Conservation (phyloP, 2,888 invertebrate species). For the Pristionchus fissidentatus region DNA sequence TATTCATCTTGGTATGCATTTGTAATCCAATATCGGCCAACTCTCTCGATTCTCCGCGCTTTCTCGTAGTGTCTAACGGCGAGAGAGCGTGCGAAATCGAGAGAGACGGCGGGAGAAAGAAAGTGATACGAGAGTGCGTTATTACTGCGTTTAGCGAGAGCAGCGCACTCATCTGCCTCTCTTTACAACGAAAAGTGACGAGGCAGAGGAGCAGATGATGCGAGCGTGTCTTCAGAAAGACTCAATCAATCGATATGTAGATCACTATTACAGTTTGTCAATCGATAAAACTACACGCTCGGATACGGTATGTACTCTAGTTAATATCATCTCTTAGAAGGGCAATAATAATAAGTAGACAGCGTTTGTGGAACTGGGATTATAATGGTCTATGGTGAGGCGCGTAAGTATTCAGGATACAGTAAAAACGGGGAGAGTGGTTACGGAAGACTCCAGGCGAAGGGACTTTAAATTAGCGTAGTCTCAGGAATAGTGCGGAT, state of each 20-base stretch:
- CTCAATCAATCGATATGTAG: constrained; percentile 41
- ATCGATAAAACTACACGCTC: constrained; percentile 16
- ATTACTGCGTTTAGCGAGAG: constrained; percentile 39
- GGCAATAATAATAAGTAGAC: background rate
- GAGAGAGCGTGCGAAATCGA: background rate
- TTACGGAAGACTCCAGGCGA: no score
- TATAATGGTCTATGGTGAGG: no score
- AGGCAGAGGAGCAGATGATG: constrained; percentile 26
- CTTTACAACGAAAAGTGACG: constrained; percentile 37
- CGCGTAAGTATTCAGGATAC: no score
- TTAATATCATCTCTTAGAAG: background rate
- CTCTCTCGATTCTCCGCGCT: constrained; percentile 1
- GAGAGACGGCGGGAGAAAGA: background rate
- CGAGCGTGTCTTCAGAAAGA: no score
- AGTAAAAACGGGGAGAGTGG: no score
- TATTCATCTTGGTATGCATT: constrained; percentile 40
- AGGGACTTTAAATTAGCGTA: no score
- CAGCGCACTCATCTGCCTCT: constrained; percentile 34
- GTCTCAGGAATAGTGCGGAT: no score
- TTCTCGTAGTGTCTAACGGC: background rate
- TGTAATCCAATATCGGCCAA: background rate
- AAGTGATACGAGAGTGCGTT: no score
- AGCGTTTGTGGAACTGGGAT: background rate
- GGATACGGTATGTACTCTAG: constrained; percentile 7
- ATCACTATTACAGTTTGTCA: constrained; percentile 23